Base-by-base conservation (phyloP, 1,140 invertebrate genomes). In the Palaemon carinicauda region DNA sequence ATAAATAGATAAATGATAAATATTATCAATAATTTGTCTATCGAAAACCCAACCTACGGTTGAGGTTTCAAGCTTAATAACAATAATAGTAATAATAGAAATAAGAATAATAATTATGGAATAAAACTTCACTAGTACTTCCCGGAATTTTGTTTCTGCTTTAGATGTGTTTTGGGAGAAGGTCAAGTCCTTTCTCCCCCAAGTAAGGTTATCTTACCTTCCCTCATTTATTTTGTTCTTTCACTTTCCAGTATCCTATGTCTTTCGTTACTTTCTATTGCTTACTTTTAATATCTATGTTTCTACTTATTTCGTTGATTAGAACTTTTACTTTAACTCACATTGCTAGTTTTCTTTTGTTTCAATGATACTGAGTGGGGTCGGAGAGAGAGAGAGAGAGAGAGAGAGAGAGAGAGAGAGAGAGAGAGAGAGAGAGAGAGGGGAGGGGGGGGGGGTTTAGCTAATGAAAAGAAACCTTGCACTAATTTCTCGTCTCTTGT, bases 401-500 rank as follows among this genome's bases (percentile, higher is more conserved):
- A n/a, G 65, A 24, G 17, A 69, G 65, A 27, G 65, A 31, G 24
- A 69, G 29, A 69, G 56, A 27, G 65, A 31, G 9, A 27, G 65
- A 69, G 60, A 27, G n/a, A 24, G 65, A 69, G 65, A 27, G 60
- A n/a, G 60, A 69, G 65, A 69, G 65, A n/a, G 65, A 24, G 17
- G 24, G 65, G 19, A 21, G n/a, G 24, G 24, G 29, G 24, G 56
- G 12, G 65, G n/a, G 9, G n/a, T n/a, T n/a, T n/a, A 27, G 65
- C n/a, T 27, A 31, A 27, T 27, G 14, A 53, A 33, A 21, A 33
- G 3, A 79, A 51, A 27, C n/a, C 51, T 41, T 83, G 33, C 52
- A 77, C 82, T 83, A 75, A 83, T 83, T 83, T 73, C 54, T 77
- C 53, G 82, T 77, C 82, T 77, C 60, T 53, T 56, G 79, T 56